Evolutionary conservation across 2,888 invertebrate species (phyloP), one percentile per base, ranked within the genome.

Genomic region (Drosophila testacea): DNA sequence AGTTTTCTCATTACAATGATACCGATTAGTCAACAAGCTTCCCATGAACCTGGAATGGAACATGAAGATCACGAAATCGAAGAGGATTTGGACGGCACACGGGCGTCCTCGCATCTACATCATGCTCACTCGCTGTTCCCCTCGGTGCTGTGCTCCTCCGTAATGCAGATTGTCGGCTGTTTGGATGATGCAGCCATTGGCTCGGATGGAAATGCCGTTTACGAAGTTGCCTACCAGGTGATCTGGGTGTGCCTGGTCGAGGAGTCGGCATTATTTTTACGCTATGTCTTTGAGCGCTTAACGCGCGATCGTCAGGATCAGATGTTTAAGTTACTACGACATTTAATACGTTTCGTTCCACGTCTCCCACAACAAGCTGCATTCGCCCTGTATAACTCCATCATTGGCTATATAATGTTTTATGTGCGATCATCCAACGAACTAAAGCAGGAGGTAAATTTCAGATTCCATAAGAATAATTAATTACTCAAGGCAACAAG

Each of bases 361-460:
- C 95, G 97, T 48, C 93, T 99, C 67, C 98, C 99, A 0, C 97
- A 98, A 79, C 99, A 99, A 92, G 98, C 99, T 0, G 99, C 99
- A 0, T 99, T 99, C 93, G 98, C 98, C 0, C 93, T 99, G 1
- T 99, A 99, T 92, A 99, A 99, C 93, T 99, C 99, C 89, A 96
- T 99, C 84, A 99, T 99, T 81, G 99, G 99, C 1, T 99, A 98
- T 90, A 97, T 99, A 4, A 99, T 99, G 99, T 99, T 99, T 93
- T 99, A 99, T 90, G 99, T 99, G 2, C 94, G 99, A 60, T 96
- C 98, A 10, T 98, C 99, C 0, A 97, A 98, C 89, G 99, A 99
- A 90, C 97, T 97, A 50, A 98, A 98, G 0, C 98, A 98, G 89
- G 96, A 98, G 89, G 92, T 92, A 48, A 41, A 71, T 32, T 0